Conservation (phyloP, 2,888 invertebrate genomes). For the Drosophila austrosaltans region DNA sequence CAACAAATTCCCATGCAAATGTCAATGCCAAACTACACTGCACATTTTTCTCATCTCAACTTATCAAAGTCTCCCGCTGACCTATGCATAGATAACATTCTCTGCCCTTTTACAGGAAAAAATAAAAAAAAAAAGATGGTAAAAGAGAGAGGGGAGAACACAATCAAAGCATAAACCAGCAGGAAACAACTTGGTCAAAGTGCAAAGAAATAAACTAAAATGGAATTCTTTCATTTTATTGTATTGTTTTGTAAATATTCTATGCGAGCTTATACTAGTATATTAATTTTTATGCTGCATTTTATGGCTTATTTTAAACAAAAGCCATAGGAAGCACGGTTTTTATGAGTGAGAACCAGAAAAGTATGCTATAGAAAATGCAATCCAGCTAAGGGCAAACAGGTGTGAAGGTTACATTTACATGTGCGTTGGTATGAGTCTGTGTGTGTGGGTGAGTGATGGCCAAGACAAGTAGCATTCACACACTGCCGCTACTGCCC, state of each 20-base stretch:
- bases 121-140: neutral
- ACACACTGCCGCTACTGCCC: conserved; percentile 1
- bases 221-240: conserved; percentile 19
- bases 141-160: conserved; percentile 11
- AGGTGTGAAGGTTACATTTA: conserved; percentile 11
- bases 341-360: conserved; percentile 27
- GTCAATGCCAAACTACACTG: conserved; percentile 50
- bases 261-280: conserved; percentile 29
- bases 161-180: conserved; percentile 39
- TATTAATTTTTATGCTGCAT: neutral
- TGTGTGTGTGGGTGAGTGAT: conserved; percentile 1
- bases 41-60: conserved; percentile 32
- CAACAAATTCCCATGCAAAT: conserved; percentile 27
- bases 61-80: conserved; percentile 3
- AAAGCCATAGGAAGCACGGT: neutral
- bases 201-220: conserved; percentile 22
- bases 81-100: conserved; percentile 2
- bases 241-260: conserved; percentile 31
- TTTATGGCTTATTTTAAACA: conserved; percentile 1
- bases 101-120: neutral
- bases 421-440: neutral
- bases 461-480: conserved; percentile 15
- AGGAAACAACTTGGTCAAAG: conserved; percentile 40
- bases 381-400: neutral
- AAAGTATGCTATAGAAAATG: conserved; percentile 56